phyloP scores from a whole-genome alignment of 2,888 invertebrate genomes.

The Emesis russula region DNA sequence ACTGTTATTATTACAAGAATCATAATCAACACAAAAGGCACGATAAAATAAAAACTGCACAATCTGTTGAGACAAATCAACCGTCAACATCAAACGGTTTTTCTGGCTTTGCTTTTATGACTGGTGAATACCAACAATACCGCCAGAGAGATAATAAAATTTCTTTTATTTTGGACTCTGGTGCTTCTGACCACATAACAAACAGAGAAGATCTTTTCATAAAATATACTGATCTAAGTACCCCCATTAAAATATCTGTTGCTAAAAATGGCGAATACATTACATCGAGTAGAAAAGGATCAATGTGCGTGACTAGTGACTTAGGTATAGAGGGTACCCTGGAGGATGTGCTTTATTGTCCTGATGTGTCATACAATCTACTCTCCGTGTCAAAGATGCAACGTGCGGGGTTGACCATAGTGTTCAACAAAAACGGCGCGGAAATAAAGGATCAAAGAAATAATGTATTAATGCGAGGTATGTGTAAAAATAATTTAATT shows the following conservation, averaged over 20 bases:
- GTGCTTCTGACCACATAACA: neutral
- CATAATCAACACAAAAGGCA: neutral
- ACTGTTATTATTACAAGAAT: slow-evolving; percentile 16
- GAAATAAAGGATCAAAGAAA: slow-evolving; percentile 35
- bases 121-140: neutral
- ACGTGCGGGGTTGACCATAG: slow-evolving; percentile 45
- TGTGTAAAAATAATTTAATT: slow-evolving; percentile 63
- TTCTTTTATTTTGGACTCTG: neutral
- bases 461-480: slow-evolving; percentile 59
- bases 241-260: neutral
- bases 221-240: neutral
- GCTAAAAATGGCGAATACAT: neutral
- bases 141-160: neutral
- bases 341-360: slow-evolving; percentile 47
- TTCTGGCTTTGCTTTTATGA: neutral
- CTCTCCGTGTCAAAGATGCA: slow-evolving; percentile 62
- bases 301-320: neutral
- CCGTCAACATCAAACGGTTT: neutral
- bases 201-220: neutral
- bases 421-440: slow-evolving; percentile 24
- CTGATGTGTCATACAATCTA: slow-evolving; percentile 55
- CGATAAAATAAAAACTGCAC: neutral
- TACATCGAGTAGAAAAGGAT: neutral
- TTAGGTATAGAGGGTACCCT: neutral
- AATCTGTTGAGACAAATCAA: neutral